Conservation (phyloP, 2,113 vertebrate genomes). For the Strigops habroptila region DNA sequence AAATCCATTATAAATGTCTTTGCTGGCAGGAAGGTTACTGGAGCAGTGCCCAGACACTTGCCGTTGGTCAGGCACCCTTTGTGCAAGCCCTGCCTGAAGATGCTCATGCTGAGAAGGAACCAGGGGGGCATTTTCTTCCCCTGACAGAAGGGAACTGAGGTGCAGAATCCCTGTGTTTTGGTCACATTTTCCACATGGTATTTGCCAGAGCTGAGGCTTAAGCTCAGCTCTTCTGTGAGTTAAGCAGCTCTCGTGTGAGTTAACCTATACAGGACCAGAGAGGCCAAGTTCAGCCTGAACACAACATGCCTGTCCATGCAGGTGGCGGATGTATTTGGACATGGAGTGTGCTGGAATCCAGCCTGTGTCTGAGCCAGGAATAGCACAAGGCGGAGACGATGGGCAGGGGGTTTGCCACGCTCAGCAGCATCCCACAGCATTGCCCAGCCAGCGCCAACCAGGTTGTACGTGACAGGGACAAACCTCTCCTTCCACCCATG, state of each 20-base stretch:
- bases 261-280: background rate
- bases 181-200: accelerated
- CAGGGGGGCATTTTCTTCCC: background rate
- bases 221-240: background rate
- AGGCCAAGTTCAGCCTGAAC: background rate
- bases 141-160: background rate
- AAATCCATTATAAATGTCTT: background rate
- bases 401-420: accelerated
- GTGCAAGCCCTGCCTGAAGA: background rate
- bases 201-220: background rate
- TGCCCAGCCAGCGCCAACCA: background rate
- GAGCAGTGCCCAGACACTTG: background rate
- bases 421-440: accelerated
- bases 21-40: background rate
- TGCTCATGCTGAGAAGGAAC: background rate
- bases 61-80: background rate
- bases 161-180: background rate
- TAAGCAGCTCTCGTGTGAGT: background rate
- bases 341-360: background rate
- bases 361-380: background rate
- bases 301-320: accelerated
- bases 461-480: accelerated
- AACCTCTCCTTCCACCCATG: too few relatives aligned
- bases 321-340: background rate
- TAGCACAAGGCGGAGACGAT: background rate